Conservation (phyloP, 2,888 invertebrate species). For the Phrixothrix hirtus region DNA sequence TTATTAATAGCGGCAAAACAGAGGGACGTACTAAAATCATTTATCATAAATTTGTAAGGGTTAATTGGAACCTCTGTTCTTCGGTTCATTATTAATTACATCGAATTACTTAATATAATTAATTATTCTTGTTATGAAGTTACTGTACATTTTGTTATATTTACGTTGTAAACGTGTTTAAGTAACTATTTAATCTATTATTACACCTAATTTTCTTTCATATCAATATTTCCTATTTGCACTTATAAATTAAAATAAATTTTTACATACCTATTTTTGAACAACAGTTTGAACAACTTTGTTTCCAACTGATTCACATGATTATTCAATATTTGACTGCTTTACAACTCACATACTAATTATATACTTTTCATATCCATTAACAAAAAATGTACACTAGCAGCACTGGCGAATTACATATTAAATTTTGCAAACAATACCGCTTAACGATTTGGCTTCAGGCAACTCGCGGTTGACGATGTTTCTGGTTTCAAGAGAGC, state of each 20-base stretch:
- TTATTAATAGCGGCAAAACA: conserved; percentile 40
- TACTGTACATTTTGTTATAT: not conserved
- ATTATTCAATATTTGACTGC: conserved; percentile 3
- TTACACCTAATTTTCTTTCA: no score
- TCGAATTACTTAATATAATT: no score
- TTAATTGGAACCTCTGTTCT: conserved; percentile 32
- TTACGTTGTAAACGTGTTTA: not conserved
- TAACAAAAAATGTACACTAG: not conserved
- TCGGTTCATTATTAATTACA: no score
- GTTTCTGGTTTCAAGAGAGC: conserved; percentile 34
- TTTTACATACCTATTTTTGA: conserved; percentile 20
- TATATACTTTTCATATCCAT: conserved; percentile 4
- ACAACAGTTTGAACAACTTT: conserved; percentile 14
- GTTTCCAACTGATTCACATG: conserved; percentile 5
- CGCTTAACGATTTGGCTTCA: conserved; percentile 1
- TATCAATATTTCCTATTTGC: no score
- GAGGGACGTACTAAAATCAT: conserved; percentile 37
- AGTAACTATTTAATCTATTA: no score
- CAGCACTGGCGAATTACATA: conserved; percentile 1
- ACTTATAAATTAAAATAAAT: no score
- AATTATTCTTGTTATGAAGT: no score
- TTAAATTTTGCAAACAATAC: not conserved
- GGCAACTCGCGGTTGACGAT: conserved; percentile 8
- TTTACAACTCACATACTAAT: conserved; percentile 1
- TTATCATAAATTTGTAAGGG: conserved; percentile 36